Evolutionary conservation across 2,113 vertebrate genomes (phyloP), one percentile per base, ranked within the genome.

Genomic region (Carassius carassius): DNA sequence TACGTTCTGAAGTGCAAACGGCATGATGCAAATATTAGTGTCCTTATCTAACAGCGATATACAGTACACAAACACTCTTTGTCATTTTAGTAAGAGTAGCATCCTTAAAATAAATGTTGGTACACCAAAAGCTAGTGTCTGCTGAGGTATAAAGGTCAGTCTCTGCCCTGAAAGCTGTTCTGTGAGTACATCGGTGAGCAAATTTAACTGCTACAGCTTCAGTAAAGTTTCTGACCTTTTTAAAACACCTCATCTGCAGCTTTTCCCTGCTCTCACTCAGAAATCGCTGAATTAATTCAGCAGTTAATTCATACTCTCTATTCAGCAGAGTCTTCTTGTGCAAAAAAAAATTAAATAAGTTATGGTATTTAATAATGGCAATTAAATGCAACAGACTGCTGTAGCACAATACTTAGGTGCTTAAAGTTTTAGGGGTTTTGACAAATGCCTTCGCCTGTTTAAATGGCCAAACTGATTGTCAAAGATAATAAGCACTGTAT

Each of bases 161-260:
- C n/a, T 7, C 21, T 41, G 13, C 21, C 80, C 14, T 21, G 32
- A 56, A 72, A 72, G 21, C 65, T n/a, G 47, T 23, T 82, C 80
- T 21, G 13, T 35, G 32, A 72, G 25, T 23, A 51, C 16, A 82
- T 35, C 67, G 44, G 49, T 47, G 62, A 54, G 65, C 25, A 13
- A 19, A 56, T 72, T 82, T 72, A 70, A 82, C 80, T 16, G 13
- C 49, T 72, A 70, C 79, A 47, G 67, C 54, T 67, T 51, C 37
- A 67, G 23, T 32, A 1, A 67, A 67, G 17, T 69, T 58, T 82
- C 65, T 82, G 80, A 72, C 80, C 80, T 82, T 82, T 82, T 70
- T 58, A 56, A 72, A 82, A 82, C 63, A 82, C 23, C 8, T 21
- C 58, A 32, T 49, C 23, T 49, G 41, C 44, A 32, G 62, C 79